phyloP scores from a whole-genome alignment of 1,140 invertebrate genomes.

The Lordiphosa clarofinis region DNA sequence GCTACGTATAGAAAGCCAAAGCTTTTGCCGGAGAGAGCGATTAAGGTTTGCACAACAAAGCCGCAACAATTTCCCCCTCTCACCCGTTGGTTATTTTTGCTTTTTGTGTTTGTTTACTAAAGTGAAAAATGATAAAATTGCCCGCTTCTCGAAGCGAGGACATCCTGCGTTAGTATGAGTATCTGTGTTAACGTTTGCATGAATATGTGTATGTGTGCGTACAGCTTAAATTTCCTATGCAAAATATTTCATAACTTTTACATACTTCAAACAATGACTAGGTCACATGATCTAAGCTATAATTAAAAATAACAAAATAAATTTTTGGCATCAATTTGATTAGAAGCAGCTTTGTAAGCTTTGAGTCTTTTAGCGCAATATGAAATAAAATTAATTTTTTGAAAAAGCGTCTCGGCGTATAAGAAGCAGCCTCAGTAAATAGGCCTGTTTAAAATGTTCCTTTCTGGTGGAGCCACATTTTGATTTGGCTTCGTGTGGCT shows the following conservation, averaged over 20 bases:
- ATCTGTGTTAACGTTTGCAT: neutral
- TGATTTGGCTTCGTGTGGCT: too few relatives aligned
- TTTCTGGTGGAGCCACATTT: too few relatives aligned
- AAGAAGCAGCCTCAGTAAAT: too few relatives aligned
- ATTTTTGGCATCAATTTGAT: too few relatives aligned
- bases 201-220: conserved; percentile 1
- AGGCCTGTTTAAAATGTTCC: too few relatives aligned
- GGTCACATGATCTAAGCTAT: neutral
- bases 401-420: too few relatives aligned
- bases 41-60: conserved; percentile 63
- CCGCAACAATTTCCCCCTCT: conserved; percentile 41
- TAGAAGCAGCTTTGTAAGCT: too few relatives aligned
- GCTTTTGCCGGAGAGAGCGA: conserved; percentile 11
- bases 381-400: too few relatives aligned
- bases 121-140: conserved; percentile 72
- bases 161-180: conserved; percentile 23
- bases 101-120: conserved; percentile 68
- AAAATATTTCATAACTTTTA: conserved; percentile 27
- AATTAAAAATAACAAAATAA: too few relatives aligned
- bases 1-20: too few relatives aligned
- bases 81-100: conserved; percentile 14
- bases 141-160: conserved; percentile 44
- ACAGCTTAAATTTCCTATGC: conserved; percentile 22
- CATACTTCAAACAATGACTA: conserved; percentile 8
- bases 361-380: too few relatives aligned